A percentile compares a stretch with the other conserved stretches of the same genome.
Conservation (phyloP, 2,113 vertebrate genomes). For the Daphoenositta chrysoptera region DNA sequence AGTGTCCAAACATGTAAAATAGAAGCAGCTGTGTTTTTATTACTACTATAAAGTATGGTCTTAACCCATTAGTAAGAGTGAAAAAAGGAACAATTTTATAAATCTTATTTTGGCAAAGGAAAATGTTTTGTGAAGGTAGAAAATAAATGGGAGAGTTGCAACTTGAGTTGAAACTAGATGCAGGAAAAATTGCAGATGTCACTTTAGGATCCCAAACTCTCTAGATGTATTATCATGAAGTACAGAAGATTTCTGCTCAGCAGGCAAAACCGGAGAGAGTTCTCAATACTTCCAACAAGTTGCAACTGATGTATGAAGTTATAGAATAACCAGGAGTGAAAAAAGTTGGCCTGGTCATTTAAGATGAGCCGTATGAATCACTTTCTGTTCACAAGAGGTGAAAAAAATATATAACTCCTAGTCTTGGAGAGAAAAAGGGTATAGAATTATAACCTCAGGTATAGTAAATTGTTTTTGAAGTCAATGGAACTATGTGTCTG, state of each 20-base stretch:
- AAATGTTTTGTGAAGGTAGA: neutral
- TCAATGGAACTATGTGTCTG: neutral
- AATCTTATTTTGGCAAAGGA: neutral
- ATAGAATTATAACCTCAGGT: neutral
- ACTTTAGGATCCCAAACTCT: neutral
- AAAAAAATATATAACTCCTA: neutral
- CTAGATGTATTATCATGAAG: neutral
- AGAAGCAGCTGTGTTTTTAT: slow-evolving; percentile 49
- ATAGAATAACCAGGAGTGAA: fast-evolving
- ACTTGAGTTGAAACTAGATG: neutral
- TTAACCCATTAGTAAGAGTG: slow-evolving; percentile 14
- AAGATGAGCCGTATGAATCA: neutral
- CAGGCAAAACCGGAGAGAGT: neutral
- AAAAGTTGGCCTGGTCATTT: neutral
- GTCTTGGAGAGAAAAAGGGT: neutral
- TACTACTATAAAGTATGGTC: neutral
- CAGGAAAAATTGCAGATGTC: neutral
- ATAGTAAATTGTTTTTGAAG: neutral
- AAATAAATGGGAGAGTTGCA: neutral
- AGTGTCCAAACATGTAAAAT: neutral
- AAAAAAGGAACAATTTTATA: neutral
- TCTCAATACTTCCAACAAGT: neutral
- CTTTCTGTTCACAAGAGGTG: neutral
- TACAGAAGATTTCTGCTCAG: neutral
- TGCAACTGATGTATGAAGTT: neutral